Conservation (phyloP, 2,797 vertebrate genomes). For the Halcyon chelicuti region DNA sequence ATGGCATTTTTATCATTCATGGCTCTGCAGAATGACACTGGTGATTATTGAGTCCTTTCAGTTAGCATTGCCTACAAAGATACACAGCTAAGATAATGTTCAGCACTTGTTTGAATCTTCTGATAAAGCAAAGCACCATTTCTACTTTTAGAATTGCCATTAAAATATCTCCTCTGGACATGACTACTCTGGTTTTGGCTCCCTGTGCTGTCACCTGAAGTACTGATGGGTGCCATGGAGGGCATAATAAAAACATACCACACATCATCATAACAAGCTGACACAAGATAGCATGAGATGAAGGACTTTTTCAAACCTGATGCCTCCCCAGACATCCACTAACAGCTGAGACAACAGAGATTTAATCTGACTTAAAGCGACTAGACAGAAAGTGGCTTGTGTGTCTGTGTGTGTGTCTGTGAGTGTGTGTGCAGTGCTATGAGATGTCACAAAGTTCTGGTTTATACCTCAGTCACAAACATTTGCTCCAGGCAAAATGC, state of each 20-base stretch:
- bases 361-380: constrained; percentile 42
- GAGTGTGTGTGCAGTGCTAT: not conserved
- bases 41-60: not conserved
- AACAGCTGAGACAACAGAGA: constrained; percentile 34
- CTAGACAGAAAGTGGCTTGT: constrained; percentile 29
- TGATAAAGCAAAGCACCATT: not conserved
- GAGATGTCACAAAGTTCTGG: constrained; percentile 25
- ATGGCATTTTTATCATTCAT: not conserved
- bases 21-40: not conserved
- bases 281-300: not conserved
- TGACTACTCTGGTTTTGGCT: not conserved
- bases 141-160: not conserved
- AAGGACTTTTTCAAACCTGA: constrained; percentile 13
- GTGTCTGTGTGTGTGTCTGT: not conserved
- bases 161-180: constrained; percentile 25
- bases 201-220: not conserved
- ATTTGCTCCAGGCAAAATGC: constrained; percentile 63
- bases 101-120: not conserved
- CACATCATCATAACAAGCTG: constrained; percentile 36
- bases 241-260: not conserved
- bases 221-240: not conserved
- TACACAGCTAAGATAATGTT: not conserved
- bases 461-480: constrained; percentile 59
- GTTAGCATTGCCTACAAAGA: not conserved
- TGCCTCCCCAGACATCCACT: constrained; percentile 2